Base-by-base conservation (phyloP, 2,888 invertebrate species). In the Steromphala cineraria region DNA sequence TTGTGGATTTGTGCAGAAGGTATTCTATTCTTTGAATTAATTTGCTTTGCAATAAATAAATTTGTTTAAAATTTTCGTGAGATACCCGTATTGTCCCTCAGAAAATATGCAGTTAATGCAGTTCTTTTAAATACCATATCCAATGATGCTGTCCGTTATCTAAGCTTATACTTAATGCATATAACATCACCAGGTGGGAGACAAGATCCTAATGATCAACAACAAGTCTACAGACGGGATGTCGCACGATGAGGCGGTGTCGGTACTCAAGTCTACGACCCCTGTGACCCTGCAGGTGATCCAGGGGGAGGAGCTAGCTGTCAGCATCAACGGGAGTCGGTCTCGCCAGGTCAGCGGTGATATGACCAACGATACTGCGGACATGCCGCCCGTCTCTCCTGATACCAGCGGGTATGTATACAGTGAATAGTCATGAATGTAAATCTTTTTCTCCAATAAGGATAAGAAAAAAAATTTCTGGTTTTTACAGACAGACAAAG, bases 191-290 rank as follows among this genome's bases (percentile, higher is more conserved):
- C 82, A 92, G 92, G 89, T 90, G 75, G 92, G 92, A 62, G 93
- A 93, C 82, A 91, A 91, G 81, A 91, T 93, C 36, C 81, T 92
- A 78, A 88, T 88, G 80, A 91, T 94, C 46, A 94, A 94, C 83
- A 93, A 92, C 52, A 85, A 89, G 19, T 89, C 88, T 15, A 93
- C 93, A 0, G 92, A 92, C 53, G 92, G 92, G 10, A 88, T 93
- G 89, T 89, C 90, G 3, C 94, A 94, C 85, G 89, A 91, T 52
- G 92, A 94, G 81, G 94, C 93, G 19, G 93, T 94, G 28, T 87
- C 89, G 62, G 84, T 93, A 83, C 90, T 94, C 78, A 91, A 92
- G 80, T 83, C 90, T 8, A 77, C 87, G 5, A 89, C 88, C 31
- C 86, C 90, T 0, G 88, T 92, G 55, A 88, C 84, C 5, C 85